Base-by-base conservation (phyloP, 1,140 invertebrate species). In the Eurosta solidaginis region DNA sequence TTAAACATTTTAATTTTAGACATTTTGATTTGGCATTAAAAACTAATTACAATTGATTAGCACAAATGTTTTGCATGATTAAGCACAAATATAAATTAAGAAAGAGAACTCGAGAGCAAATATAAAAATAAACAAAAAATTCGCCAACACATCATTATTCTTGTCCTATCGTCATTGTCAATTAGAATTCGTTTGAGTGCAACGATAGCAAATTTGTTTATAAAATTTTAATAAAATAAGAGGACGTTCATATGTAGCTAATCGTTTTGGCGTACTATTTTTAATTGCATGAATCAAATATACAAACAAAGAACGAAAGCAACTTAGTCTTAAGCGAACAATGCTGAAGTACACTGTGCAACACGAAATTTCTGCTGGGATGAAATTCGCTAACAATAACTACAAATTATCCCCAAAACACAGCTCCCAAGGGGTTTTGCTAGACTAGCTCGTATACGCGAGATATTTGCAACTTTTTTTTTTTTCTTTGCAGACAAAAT, bases 21-120 rank as follows among this genome's bases (percentile, higher is more conserved):
- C 3, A 68, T 40, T 68, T 68, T 68, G 2, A 68, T 68, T 68
- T 68, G 17, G 5, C 29, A 68, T 17, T 20, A 17, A 29, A 36
- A 68, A 20, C 27, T 42, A 68, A 68, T 42, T 40, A 20, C 59
- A 20, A 68, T 29, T 68, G 59, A 68, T 68, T 68, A 68, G 59
- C 59, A 33, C 59, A n/a, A 40, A 29, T 68, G 54, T 42, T 68
- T 33, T 68, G 59, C 59, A 68, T 68, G 33, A 17, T 33, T 68
- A 40, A 68, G 59, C 59, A 27, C 59, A 42, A 40, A 68, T 22
- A 3, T 40, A 68, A 68, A 68, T 68, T 33, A 20, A 20, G n/a
- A n/a, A n/a, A n/a, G n/a, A n/a, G n/a, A n/a, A n/a, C n/a, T n/a
- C n/a, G n/a, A n/a, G n/a, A n/a, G 6, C 1, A 14, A 40, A 10